Conservation (phyloP, 2,888 invertebrate species). For the Carterocephalus palaemon region DNA sequence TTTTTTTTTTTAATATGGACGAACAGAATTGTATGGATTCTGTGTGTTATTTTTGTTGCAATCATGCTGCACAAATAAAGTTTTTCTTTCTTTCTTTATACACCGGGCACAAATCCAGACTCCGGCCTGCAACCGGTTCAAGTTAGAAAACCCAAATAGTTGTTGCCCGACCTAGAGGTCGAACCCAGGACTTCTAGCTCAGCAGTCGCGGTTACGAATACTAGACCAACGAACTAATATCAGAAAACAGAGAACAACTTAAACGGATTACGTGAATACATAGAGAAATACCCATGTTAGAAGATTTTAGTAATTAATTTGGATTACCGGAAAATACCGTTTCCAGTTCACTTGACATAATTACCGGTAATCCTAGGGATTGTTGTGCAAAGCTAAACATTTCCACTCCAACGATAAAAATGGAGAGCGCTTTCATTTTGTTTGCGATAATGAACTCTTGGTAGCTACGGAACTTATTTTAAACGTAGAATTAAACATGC, state of each 20-base stretch:
- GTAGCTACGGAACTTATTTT: slow-evolving; percentile 40
- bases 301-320: slow-evolving; percentile 17
- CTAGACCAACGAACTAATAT: not conserved
- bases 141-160: no score
- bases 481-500: slow-evolving; percentile 24
- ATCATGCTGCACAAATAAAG: no score
- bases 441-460: slow-evolving; percentile 71
- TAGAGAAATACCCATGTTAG: slow-evolving; percentile 3
- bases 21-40: no score
- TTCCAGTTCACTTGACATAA: slow-evolving; percentile 47
- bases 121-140: no score
- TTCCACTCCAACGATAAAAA: slow-evolving; percentile 49
- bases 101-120: no score
- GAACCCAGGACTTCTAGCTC: no score
- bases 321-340: slow-evolving; percentile 9
- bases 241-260: slow-evolving; percentile 1
- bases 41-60: no score
- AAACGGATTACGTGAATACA: slow-evolving; percentile 4
- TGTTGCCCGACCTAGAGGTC: no score
- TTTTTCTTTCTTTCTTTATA: no score
- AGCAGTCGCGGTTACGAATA: no score
- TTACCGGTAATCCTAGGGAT: slow-evolving; percentile 49
- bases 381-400: slow-evolving; percentile 41
- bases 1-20: no score
- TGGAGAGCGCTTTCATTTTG: slow-evolving; percentile 58